Conservation (phyloP, 2,888 invertebrate genomes). For the Lepidochitona cinerea region DNA sequence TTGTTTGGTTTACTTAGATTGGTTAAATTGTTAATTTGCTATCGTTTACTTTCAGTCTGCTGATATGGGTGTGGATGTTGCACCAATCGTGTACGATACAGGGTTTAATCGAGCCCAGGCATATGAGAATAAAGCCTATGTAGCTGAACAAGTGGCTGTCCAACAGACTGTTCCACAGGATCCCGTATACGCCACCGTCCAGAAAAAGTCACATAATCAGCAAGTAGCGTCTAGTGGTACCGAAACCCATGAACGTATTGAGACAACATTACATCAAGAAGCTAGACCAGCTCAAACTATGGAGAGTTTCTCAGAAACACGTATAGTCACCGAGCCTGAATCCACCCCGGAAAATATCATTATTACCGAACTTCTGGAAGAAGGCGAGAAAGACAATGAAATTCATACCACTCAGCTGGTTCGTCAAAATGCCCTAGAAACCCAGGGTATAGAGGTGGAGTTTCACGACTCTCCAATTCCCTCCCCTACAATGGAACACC, state of each 20-base stretch:
- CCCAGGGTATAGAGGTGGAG: background rate
- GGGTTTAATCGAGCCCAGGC: background rate
- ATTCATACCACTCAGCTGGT: background rate
- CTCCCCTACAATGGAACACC: background rate
- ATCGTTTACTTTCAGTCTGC: background rate
- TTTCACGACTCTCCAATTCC: background rate
- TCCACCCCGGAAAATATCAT: background rate
- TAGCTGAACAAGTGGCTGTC: background rate
- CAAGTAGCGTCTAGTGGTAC: background rate
- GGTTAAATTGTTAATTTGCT: too few species aligned
- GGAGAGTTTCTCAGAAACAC: background rate
- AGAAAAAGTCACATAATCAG: background rate
- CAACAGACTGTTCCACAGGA: background rate
- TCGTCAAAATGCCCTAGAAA: background rate
- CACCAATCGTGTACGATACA: background rate
- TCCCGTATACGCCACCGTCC: background rate
- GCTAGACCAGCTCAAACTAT: background rate
- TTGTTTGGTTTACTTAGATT: too few species aligned
- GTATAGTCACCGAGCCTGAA: background rate
- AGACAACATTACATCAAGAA: background rate
- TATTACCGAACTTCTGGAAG: background rate
- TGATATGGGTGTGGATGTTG: background rate
- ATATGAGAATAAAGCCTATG: background rate
- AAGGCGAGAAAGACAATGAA: background rate
- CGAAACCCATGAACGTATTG: background rate